Conservation (phyloP, 2,113 vertebrate genomes). For the Heterotis niloticus region DNA sequence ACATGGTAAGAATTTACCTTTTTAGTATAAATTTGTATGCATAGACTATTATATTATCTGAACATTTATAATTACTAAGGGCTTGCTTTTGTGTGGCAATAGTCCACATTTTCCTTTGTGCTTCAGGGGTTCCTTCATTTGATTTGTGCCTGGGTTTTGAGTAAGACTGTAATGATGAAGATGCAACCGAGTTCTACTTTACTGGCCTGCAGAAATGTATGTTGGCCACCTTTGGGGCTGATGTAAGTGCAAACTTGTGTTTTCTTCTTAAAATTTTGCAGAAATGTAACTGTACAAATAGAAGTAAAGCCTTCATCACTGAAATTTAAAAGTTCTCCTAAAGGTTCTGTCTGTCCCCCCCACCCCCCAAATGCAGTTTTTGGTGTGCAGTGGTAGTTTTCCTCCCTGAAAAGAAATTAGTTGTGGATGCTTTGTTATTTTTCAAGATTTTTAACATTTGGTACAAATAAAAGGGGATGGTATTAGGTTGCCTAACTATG, state of each 20-base stretch:
- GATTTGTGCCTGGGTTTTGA: slow-evolving; percentile 17
- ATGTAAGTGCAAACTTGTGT: slow-evolving; percentile 47
- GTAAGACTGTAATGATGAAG: background rate
- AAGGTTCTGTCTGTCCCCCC: slow-evolving; percentile 7
- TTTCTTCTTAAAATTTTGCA: slow-evolving; percentile 48
- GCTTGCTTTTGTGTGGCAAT: background rate
- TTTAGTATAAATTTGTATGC: background rate
- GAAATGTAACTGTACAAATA: slow-evolving; percentile 46
- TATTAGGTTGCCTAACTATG: too few relatives aligned
- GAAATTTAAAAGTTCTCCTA: slow-evolving; percentile 16
- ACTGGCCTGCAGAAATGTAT: slow-evolving; percentile 9
- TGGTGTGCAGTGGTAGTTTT: too few relatives aligned
- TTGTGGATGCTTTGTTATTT: too few relatives aligned
- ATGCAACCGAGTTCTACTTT: too few relatives aligned
- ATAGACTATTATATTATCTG: background rate
- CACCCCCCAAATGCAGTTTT: too few relatives aligned
- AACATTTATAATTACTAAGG: background rate
- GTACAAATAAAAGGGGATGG: too few relatives aligned
- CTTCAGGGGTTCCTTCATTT: slow-evolving; percentile 17
- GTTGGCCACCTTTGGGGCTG: slow-evolving; percentile 35
- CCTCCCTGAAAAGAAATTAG: too few relatives aligned
- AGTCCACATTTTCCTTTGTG: background rate
- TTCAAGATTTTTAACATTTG: too few relatives aligned
- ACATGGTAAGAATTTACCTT: background rate
- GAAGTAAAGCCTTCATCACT: slow-evolving; percentile 39